Evolutionary conservation across 2,888 invertebrate species (phyloP).

Genomic region (Troilus luridus): DNA sequence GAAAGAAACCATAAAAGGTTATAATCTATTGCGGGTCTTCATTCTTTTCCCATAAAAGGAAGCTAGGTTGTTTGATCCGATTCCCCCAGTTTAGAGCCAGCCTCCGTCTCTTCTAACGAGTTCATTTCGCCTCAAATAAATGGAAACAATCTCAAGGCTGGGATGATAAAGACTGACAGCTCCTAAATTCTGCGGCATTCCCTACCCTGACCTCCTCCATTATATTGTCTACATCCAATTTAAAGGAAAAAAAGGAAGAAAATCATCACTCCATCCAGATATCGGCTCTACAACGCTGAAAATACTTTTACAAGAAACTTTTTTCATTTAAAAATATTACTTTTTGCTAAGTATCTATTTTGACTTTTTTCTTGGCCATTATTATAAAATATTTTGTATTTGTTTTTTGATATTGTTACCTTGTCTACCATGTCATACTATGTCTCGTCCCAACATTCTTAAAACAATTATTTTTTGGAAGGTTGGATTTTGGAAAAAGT

Average conservation of each 20-base stretch:
- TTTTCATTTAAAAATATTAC: background rate
- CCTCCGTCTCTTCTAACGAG: background rate
- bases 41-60: background rate
- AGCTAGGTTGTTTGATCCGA: background rate
- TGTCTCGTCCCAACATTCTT: no score
- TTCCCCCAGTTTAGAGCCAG: background rate
- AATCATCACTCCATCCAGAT: background rate
- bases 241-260: background rate
- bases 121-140: background rate
- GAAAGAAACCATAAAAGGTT: background rate
- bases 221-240: background rate
- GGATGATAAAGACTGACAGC: background rate
- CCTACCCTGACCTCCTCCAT: background rate
- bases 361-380: no score
- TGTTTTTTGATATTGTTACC: no score
- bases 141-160: slow-evolving; percentile 5
- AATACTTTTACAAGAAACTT: background rate
- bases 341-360: no score
- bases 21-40: background rate
- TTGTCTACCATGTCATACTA: no score
- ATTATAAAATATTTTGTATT: no score
- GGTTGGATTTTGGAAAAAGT: no score
- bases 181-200: background rate
- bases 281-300: background rate
- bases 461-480: no score